phyloP scores from a whole-genome alignment of 2,888 invertebrate genomes.

The Ctena decussata region DNA sequence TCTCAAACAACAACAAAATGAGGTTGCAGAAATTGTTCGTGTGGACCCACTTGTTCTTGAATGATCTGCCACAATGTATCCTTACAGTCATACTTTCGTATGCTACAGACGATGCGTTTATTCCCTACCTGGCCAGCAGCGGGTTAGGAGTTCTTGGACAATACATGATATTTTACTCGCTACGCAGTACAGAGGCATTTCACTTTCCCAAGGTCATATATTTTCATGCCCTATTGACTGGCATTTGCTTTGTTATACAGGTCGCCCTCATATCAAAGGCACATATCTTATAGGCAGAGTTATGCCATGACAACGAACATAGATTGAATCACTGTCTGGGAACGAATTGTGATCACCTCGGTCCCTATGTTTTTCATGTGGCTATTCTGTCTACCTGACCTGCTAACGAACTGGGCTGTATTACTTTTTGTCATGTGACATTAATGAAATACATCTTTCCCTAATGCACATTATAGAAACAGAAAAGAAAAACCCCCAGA shows the following conservation, averaged over 20 bases:
- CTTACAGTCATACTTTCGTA: background rate
- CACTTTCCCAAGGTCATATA: background rate
- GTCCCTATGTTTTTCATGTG: no score
- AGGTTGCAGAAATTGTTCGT: background rate
- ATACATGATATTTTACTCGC: background rate
- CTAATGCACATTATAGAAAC: no score
- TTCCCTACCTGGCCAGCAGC: background rate
- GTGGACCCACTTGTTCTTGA: background rate
- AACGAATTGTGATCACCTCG: no score
- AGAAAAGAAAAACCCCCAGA: no score
- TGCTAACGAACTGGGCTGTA: no score
- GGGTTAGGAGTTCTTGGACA: background rate
- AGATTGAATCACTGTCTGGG: no score
- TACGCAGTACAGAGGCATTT: background rate
- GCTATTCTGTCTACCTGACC: no score
- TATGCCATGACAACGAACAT: no score
- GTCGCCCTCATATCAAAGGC: background rate
- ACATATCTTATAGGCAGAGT: background rate
- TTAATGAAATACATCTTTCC: no score
- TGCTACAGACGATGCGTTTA: background rate
- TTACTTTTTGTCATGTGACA: no score
- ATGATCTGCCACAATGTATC: background rate
- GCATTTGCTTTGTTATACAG: background rate
- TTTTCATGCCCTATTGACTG: background rate
- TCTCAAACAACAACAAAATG: background rate